Conservation (phyloP, 2,113 vertebrate species). For the Lampris megalopsis region DNA sequence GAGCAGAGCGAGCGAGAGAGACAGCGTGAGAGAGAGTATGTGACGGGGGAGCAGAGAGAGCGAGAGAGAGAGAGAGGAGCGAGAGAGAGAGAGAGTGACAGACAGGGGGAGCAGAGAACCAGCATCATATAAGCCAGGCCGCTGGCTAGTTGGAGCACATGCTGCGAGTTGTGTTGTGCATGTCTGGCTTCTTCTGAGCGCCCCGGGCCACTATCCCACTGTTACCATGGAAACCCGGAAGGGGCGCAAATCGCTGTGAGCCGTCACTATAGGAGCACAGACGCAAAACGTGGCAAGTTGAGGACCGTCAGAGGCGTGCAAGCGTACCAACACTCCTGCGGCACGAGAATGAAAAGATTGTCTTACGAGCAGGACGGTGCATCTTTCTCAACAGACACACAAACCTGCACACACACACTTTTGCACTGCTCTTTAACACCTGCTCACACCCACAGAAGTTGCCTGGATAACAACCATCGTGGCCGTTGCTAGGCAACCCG, state of each 20-base stretch:
- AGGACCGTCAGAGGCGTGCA: neutral
- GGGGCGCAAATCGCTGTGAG: conserved; percentile 63
- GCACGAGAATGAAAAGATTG: conserved; percentile 32
- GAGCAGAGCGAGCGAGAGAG: neutral
- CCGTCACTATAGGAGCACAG: conserved; percentile 47
- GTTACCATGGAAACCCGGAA: conserved; percentile 78
- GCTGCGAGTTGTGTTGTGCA: conserved; percentile 48
- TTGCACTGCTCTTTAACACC: conserved; percentile 23
- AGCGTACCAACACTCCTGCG: neutral
- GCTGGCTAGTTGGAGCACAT: conserved; percentile 29
- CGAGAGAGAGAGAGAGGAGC: neutral
- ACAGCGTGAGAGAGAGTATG: neutral
- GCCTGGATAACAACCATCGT: conserved; percentile 65
- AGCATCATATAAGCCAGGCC: conserved; percentile 15
- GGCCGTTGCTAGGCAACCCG: conserved; percentile 74
- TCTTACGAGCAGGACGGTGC: conserved; percentile 9
- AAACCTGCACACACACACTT: conserved; percentile 43
- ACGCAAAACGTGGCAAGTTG: conserved; percentile 43
- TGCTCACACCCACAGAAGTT: conserved; percentile 64
- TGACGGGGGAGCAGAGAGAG: neutral
- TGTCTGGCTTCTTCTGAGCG: conserved; percentile 51
- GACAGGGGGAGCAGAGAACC: neutral
- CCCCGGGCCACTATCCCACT: conserved; percentile 61
- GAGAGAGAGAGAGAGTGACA: neutral
- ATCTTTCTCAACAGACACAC: conserved; percentile 17